phyloP scores from a whole-genome alignment of 2,797 vertebrate genomes.

The Garrulus glandarius region DNA sequence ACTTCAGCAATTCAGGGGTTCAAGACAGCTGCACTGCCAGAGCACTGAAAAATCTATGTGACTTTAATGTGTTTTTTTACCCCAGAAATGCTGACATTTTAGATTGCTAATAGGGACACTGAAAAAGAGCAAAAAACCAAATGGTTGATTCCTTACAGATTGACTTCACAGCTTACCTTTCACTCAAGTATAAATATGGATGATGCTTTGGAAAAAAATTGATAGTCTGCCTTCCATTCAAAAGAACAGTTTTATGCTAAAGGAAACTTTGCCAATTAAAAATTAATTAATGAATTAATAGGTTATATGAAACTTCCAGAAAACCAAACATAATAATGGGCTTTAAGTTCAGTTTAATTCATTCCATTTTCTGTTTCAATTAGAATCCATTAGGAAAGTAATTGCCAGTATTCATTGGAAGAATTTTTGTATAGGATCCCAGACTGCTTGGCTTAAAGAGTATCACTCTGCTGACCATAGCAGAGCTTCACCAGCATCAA shows the following conservation, averaged over 20 bases:
- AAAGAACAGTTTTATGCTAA: not conserved
- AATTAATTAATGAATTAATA: constrained; percentile 19
- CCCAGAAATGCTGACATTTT: not conserved
- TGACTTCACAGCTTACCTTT: not conserved
- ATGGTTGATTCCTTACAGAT: not conserved
- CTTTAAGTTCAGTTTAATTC: constrained; percentile 1
- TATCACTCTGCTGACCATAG: not conserved
- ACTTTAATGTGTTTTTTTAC: not conserved
- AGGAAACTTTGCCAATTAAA: constrained; percentile 10
- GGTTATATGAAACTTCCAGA: not conserved
- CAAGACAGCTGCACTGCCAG: not conserved
- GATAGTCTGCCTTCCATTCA: not conserved
- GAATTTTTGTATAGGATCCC: not conserved
- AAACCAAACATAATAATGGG: not conserved
- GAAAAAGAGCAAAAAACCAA: not conserved
- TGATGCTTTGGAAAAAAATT: not conserved
- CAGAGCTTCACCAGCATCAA: not conserved
- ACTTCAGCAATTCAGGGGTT: not conserved
- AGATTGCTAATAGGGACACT: not conserved
- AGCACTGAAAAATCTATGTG: not conserved
- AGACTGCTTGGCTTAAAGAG: not conserved
- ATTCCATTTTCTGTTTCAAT: not conserved
- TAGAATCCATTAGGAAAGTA: constrained; percentile 23
- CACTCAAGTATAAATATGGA: not conserved
- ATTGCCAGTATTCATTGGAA: not conserved